Base-by-base conservation (phyloP, 2,797 vertebrate genomes). In the Sebastes hubbsi region DNA sequence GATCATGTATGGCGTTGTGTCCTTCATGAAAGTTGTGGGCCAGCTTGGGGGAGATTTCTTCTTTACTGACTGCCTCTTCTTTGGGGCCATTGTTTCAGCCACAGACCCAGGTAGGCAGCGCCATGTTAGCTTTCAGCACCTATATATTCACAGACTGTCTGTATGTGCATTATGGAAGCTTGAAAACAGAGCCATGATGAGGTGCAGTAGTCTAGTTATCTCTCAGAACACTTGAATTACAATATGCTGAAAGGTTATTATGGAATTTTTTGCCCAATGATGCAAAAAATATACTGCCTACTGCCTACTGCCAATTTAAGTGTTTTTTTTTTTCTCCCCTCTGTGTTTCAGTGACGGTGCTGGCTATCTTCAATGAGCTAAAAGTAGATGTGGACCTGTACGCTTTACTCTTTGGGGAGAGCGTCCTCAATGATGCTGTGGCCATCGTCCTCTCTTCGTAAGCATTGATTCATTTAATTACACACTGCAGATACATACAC, bases 371-470 rank as follows among this genome's bases (percentile, higher is more conserved):
- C 94, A 97, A 99, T 5, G 98, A 99, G 76, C 96, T 99, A 75
- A 97, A 97, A 92, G 98, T 99, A 25, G 98, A 99, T 56, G 98
- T 99, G 84, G 98, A 99, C 90, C 96, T 99, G 58, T 99, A 99
- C 20, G 98, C 98, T 18, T 95, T 99, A 80, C 96, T 99, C 78
- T 99, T 99, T 91, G 98, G 98, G 5, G 98, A 99, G 85, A 99
- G 98, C 65, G 98, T 99, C 89, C 97, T 99, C 84, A 99, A 99
- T 12, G 98, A 99, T 84, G 98, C 98, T 0, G 97, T 99, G 92
- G 98, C 98, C 93, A 99, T 99, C 80, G 97, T 99, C 82, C 95
- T 99, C 58, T 99, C 98, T 69, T 99, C 98, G 98, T 99, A 96
- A 98, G 97, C 95, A 79, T 88, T 14, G 1, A 61, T 63, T 52